Conservation (phyloP, 1,140 invertebrate species). For the Triops cancriformis region DNA sequence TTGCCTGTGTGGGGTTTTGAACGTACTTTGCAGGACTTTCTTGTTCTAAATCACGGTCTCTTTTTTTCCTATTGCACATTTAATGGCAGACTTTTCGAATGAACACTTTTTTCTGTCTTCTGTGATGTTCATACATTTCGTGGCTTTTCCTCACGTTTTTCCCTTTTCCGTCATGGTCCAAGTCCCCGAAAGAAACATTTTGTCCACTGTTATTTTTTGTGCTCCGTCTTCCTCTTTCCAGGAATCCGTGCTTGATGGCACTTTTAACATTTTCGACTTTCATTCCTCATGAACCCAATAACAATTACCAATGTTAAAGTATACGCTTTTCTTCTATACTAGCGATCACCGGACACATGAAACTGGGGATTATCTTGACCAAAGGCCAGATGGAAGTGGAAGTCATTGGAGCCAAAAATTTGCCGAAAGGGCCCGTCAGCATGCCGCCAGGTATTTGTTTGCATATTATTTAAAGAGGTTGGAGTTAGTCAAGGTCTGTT, state of each 20-base stretch:
- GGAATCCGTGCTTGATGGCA: not conserved
- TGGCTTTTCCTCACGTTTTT: not conserved
- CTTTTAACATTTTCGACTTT: not conserved
- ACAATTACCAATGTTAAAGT: not conserved
- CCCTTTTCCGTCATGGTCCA: not conserved
- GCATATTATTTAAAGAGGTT: constrained; percentile 20
- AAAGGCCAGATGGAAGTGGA: constrained; percentile 87
- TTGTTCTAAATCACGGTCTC: not conserved
- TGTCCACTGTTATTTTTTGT: not conserved
- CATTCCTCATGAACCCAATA: not conserved
- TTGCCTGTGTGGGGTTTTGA: no score
- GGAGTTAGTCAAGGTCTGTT: not conserved
- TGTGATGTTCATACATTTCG: not conserved
- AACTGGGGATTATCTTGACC: constrained; percentile 76
- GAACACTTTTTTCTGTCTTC: not conserved
- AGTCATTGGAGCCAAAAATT: constrained; percentile 55
- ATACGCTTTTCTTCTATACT: not conserved
- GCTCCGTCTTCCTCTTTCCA: not conserved
- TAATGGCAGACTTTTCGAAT: not conserved
- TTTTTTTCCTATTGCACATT: not conserved
- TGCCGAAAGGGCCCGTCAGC: constrained; percentile 41
- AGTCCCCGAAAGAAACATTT: not conserved
- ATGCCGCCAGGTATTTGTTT: constrained; percentile 48
- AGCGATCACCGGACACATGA: constrained; percentile 65
- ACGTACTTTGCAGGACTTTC: no score